Evolutionary conservation across 1,140 invertebrate genomes (phyloP).

Genomic region (Mylabris phalerata): DNA sequence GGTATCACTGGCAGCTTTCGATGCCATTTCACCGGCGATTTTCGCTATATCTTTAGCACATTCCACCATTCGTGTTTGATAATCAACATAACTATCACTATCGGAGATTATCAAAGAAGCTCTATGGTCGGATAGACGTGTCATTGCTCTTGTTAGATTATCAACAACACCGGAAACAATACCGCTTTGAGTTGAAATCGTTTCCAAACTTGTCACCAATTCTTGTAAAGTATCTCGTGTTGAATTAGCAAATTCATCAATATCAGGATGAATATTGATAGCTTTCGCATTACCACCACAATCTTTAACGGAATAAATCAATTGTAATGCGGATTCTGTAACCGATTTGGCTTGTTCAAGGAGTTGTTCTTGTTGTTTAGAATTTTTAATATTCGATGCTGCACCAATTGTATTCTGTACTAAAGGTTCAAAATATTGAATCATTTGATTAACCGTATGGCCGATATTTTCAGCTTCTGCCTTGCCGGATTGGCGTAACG

Average conservation of each 20-base stretch:
- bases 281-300: constrained; percentile 89
- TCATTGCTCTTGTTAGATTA: constrained; percentile 79
- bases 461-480: constrained; percentile 90
- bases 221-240: constrained; percentile 78
- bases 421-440: constrained; percentile 77
- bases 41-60: constrained; percentile 89
- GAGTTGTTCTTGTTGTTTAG: constrained; percentile 79
- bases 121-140: constrained; percentile 65
- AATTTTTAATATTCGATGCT: constrained; percentile 85
- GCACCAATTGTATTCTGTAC: constrained; percentile 75
- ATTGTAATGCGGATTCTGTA: constrained; percentile 79
- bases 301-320: constrained; percentile 82
- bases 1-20: constrained; percentile 37
- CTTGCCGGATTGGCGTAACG: constrained; percentile 74
- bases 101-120: constrained; percentile 49
- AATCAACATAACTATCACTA: constrained; percentile 78
- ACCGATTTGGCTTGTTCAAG: constrained; percentile 93
- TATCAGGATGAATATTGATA: constrained; percentile 65
- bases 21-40: constrained; percentile 88
- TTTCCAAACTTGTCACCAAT: constrained; percentile 71
- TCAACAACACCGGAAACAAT: constrained; percentile 83
- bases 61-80: constrained; percentile 94
- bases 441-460: constrained; percentile 75
- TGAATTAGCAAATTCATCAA: constrained; percentile 75
- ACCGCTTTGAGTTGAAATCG: constrained; percentile 79